A percentile compares a stretch with the other conserved stretches of the same genome.
Evolutionary conservation across 2,113 vertebrate species (phyloP).

Genomic region (human (Homo sapiens)): DNA sequence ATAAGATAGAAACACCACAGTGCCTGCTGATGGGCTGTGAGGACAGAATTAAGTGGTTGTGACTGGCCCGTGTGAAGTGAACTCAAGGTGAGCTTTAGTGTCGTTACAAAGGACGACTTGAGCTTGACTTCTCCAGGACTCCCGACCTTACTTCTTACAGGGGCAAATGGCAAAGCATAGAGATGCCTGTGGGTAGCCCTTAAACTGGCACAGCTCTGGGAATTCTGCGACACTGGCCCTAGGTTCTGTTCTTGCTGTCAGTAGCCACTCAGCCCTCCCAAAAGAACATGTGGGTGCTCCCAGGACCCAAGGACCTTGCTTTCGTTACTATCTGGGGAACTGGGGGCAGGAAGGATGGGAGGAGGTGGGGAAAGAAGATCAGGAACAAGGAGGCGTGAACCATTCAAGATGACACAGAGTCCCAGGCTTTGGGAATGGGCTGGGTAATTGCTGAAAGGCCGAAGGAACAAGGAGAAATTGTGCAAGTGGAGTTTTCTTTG

Average conservation of each 20-base stretch:
- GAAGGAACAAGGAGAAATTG: background rate
- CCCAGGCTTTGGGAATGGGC: background rate
- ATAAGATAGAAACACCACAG: background rate
- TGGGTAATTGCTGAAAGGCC: background rate
- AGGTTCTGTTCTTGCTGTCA: background rate
- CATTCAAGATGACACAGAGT: background rate
- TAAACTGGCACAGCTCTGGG: background rate
- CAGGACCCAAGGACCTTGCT: background rate
- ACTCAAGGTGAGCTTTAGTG: no score
- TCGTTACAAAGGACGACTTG: background rate
- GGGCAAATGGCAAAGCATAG: no score
- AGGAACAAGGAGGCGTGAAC: background rate
- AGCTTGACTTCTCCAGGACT: background rate
- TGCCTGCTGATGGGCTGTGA: rapidly evolving
- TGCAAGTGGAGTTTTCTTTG: background rate
- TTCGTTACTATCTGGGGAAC: background rate
- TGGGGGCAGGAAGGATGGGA: background rate
- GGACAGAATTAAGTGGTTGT: background rate
- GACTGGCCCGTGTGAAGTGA: rapidly evolving
- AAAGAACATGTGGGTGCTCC: rapidly evolving
- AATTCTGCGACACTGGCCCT: background rate
- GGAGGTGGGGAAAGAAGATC: background rate
- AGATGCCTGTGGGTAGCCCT: background rate
- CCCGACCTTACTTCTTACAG: background rate
- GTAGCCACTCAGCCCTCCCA: background rate